phyloP scores from a whole-genome alignment of 2,113 vertebrate species.

The Elachura formosa region DNA sequence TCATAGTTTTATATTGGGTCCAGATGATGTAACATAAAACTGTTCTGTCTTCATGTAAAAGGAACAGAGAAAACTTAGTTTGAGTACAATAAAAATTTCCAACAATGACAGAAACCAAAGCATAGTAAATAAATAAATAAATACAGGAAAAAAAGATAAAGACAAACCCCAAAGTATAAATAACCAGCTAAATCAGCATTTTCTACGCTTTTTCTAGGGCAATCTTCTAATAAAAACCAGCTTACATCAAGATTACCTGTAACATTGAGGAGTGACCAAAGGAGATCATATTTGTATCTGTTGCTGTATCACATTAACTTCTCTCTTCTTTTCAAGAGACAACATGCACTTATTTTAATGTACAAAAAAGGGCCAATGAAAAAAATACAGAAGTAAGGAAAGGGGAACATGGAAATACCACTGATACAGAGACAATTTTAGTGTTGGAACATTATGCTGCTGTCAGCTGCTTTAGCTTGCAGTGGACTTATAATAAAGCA shows the following conservation, averaged over 20 bases:
- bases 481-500: neutral
- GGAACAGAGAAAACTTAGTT: neutral
- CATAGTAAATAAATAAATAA: neutral
- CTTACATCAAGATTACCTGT: neutral
- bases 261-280: neutral
- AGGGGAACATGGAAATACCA: neutral
- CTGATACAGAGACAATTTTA: neutral
- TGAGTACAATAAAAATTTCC: neutral
- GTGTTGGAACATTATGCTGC: neutral
- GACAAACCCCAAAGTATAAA: neutral
- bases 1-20: neutral
- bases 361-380: neutral
- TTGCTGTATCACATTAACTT: neutral
- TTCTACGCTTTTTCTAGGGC: neutral
- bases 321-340: neutral
- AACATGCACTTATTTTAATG: rapidly evolving
- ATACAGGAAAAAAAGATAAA: neutral
- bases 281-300: neutral
- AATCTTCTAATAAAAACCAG: neutral
- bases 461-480: neutral
- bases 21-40: neutral
- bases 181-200: neutral
- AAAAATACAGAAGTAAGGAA: neutral
- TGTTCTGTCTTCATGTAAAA: neutral
- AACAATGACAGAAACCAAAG: neutral